Percentiles rank a stretch among this genome's conserved stretches.
These are phyloP conservation scores for Macrosteles quadrilineatus DNA, from an alignment of 1,140 invertebrate genomes.

Conservation along the genomic window DNA sequence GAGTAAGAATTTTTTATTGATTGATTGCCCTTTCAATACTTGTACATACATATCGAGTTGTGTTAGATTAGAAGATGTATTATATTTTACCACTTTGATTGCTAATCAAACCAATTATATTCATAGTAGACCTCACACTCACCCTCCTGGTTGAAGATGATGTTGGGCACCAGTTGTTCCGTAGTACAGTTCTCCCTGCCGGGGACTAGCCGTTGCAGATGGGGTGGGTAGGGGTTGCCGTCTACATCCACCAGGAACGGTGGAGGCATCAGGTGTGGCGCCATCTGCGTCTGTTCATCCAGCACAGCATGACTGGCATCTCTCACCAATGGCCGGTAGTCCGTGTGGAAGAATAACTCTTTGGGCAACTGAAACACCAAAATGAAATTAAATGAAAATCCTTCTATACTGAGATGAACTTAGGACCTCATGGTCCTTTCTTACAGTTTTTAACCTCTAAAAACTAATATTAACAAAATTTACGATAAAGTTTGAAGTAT, in stretches of 20 bases:
- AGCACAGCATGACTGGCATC: slow-evolving; percentile 86
- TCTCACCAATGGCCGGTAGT: slow-evolving; percentile 89
- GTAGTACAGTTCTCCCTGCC: slow-evolving; percentile 79
- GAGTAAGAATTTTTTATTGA: no score
- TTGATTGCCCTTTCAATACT: no score
- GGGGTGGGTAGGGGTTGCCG: slow-evolving; percentile 90
- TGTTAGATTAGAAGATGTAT: no score
- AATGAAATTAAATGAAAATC: no score
- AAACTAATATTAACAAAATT: no score
- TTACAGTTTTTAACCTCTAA: no score
- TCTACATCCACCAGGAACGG: slow-evolving; percentile 96
- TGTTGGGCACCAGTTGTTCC: slow-evolving; percentile 75
- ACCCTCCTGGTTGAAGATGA: slow-evolving; percentile 63
- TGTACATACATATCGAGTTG: no score
- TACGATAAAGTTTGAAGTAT: no score
- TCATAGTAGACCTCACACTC: slow-evolving; percentile 30
- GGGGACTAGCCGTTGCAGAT: slow-evolving; percentile 84
- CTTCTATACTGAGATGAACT: no score
- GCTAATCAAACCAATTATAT: slow-evolving; percentile 4
- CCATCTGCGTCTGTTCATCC: slow-evolving; percentile 95
- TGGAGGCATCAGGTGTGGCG: slow-evolving; percentile 98
- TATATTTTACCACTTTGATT: no score
- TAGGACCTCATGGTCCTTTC: no score
- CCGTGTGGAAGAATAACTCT: slow-evolving; percentile 97
- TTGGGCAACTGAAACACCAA: slow-evolving; percentile 75